Base-by-base conservation (phyloP, 2,888 invertebrate genomes). In the Antheraea yamamai region DNA sequence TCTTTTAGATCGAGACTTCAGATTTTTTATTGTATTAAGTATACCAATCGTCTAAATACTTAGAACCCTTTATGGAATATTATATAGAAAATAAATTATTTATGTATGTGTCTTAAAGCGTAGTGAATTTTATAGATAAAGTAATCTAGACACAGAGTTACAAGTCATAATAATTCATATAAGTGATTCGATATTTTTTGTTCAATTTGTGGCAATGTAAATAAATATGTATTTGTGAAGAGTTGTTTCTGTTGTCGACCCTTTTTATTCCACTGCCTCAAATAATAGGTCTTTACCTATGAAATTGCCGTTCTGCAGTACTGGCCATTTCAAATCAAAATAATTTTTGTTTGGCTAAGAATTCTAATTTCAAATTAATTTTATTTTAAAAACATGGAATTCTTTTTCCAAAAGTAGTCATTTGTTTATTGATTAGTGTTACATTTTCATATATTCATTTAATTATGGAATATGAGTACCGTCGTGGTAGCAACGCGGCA, bases 191-290 rank as follows among this genome's bases (percentile, higher is more conserved):
- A 70, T 75, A 73, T 58, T 78, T 39, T 78, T 80, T 85, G 87
- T 87, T 85, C 82, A 83, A 88, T 85, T 85, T 87, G 88, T 88
- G 88, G 87, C 87, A 83, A 80, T 91, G 91, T 91, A 90, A 86
- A 90, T 91, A 85, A 89, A 88, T 80, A 52, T 72, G 47, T 73
- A 73, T 71, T 76, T 73, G 39, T 30, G 74, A 68, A 26, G 4
- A 18, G 3, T 70, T 51, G 55, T 39, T 74, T 26, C 26, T 18
- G 23, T 58, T n/a, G 20, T 73, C 39, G 16, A 64, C 0, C 18
- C 20, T n/a, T 55, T 2, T 55, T 55, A 20, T n/a, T 4, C 18
- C 8, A 55, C 52, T 55, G 18, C 52, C 52, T 52, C 14, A n/a
- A n/a, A n/a, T n/a, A n/a, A n/a, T n/a, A n/a, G n/a, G n/a, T n/a